Conservation (phyloP, 2,113 vertebrate genomes). For the Craseonycteris thonglongyai region DNA sequence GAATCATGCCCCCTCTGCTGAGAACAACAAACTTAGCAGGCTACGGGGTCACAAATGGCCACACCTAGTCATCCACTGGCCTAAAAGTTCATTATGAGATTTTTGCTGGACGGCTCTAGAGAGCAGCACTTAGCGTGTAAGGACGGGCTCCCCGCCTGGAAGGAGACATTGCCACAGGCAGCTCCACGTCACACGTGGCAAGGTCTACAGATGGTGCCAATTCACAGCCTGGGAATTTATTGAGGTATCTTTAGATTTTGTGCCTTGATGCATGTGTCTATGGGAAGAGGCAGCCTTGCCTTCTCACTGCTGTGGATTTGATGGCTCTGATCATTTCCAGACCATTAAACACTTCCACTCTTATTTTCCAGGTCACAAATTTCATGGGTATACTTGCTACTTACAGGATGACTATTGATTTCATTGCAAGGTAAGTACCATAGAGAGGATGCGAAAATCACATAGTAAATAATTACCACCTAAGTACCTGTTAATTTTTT, state of each 20-base stretch:
- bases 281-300: neutral
- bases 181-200: neutral
- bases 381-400: slow-evolving; percentile 41
- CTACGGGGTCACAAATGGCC: neutral
- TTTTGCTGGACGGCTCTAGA: neutral
- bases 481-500: slow-evolving; percentile 52
- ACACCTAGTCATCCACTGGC: neutral
- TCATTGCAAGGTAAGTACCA: slow-evolving; percentile 60
- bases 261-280: neutral
- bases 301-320: neutral
- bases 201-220: neutral
- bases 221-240: neutral
- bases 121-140: neutral
- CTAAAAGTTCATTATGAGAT: neutral
- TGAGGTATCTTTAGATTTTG: neutral
- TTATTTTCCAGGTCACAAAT: slow-evolving; percentile 66
- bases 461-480: slow-evolving; percentile 54
- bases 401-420: slow-evolving; percentile 62
- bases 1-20: neutral
- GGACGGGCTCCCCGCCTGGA: neutral
- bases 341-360: slow-evolving; percentile 60
- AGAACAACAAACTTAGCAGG: neutral
- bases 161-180: neutral
- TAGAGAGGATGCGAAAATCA: slow-evolving; percentile 61
- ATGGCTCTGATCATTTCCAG: slow-evolving; percentile 54